Conservation (phyloP, 2,888 invertebrate species). For the Dasypogon diadema region DNA sequence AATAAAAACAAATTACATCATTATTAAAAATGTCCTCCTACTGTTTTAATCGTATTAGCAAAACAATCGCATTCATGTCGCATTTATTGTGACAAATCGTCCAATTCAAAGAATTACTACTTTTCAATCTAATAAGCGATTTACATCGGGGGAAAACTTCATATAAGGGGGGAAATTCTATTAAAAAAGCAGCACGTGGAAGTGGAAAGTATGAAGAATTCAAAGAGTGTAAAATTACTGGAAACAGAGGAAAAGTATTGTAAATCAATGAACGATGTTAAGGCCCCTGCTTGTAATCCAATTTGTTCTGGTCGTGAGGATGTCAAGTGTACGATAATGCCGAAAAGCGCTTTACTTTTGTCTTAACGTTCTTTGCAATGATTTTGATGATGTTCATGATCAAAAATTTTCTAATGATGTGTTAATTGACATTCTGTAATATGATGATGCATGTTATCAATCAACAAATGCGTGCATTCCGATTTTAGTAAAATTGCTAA, state of each 20-base stretch:
- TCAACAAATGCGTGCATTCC: too few relatives aligned
- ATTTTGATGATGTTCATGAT: too few relatives aligned
- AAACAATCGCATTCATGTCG: constrained; percentile 46
- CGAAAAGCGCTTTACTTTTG: too few relatives aligned
- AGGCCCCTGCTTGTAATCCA: constrained; percentile 1
- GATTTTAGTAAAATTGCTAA: too few relatives aligned
- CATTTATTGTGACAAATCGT: constrained; percentile 31
- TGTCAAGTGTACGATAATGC: too few relatives aligned
- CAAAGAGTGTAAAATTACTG: background rate
- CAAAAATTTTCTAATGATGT: too few relatives aligned
- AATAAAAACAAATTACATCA: background rate
- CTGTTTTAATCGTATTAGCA: constrained; percentile 21
- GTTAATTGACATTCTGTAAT: too few relatives aligned
- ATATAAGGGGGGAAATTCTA: constrained; percentile 17
- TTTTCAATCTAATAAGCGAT: constrained; percentile 42
- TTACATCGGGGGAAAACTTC: constrained; percentile 22
- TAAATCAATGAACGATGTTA: background rate
- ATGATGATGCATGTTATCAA: too few relatives aligned
- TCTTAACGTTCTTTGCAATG: too few relatives aligned
- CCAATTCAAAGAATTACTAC: constrained; percentile 30
- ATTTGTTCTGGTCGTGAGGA: constrained; percentile 4
- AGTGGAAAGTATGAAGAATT: background rate
- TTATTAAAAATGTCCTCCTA: background rate
- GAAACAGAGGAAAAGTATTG: background rate
- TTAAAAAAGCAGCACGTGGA: constrained; percentile 1